Percentiles rank a stretch among this genome's conserved stretches.
phyloP scores from a whole-genome alignment of 2,113 vertebrate genomes.

The Xenopus tropicalis region UCB_Xtro_10.0 CM004451.2:602001-602500 shows the following conservation, averaged over 20 bases:
- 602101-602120: slow-evolving; percentile 29
- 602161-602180: not conserved
- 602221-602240: not conserved
- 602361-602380: too few relatives aligned
- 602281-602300: slow-evolving; percentile 17
- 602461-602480: too few relatives aligned
- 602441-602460: too few relatives aligned
- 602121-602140: not conserved
- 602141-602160: not conserved
- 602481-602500: too few relatives aligned
- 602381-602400: too few relatives aligned
- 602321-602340: slow-evolving; percentile 6
- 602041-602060: slow-evolving; percentile 33
- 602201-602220: not conserved
- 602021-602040: slow-evolving; percentile 1
- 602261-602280: slow-evolving; percentile 25
- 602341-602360: too few relatives aligned
- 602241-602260: slow-evolving; percentile 27
- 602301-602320: slow-evolving; percentile 28
- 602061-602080: slow-evolving; percentile 23
- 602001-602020: slow-evolving; percentile 6
- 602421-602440: too few relatives aligned
- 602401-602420: too few relatives aligned
- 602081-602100: slow-evolving; percentile 36
- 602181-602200: slow-evolving; percentile 23